Evolutionary conservation across 1,140 invertebrate species (phyloP).

Genomic region (Lasioglossum albipes): DNA sequence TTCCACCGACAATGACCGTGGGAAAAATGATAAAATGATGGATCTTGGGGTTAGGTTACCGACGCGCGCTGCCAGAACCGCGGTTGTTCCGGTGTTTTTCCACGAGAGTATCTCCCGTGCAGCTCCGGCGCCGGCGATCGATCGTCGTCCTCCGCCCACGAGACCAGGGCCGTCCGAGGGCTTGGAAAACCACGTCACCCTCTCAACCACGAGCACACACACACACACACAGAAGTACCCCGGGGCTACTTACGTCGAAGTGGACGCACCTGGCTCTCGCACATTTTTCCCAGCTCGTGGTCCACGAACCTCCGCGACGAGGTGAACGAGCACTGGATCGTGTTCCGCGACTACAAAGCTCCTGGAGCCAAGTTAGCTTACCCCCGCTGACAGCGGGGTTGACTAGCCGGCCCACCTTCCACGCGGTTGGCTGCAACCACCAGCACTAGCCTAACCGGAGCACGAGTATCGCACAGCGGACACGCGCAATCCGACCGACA

Average conservation of each 20-base stretch:
- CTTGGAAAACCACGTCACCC: not conserved
- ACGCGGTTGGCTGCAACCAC: constrained; percentile 12
- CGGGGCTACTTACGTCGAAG: constrained; percentile 1
- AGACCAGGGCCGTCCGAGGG: constrained; percentile 7
- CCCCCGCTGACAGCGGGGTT: not conserved
- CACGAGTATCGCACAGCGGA: not conserved
- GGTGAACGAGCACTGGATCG: constrained; percentile 29
- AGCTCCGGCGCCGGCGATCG: not conserved
- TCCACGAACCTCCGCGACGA: constrained; percentile 1
- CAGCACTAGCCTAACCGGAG: not conserved
- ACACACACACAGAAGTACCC: not conserved
- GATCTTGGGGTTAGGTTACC: not conserved
- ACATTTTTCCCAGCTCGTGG: constrained; percentile 20
- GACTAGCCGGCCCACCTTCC: constrained; percentile 4
- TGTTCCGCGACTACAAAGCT: constrained; percentile 16
- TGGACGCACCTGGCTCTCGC: constrained; percentile 17
- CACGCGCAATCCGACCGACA: constrained; percentile 17
- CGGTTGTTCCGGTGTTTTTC: constrained; percentile 36
- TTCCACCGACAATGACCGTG: not conserved
- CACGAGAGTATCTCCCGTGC: constrained; percentile 26
- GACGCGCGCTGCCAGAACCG: not conserved
- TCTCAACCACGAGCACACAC: not conserved
- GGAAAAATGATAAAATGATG: not conserved
- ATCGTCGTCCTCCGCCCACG: constrained; percentile 24
- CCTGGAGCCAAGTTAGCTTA: not conserved